phyloP scores from a whole-genome alignment of 2,113 vertebrate genomes.

The Nannobrachium achirus region DNA sequence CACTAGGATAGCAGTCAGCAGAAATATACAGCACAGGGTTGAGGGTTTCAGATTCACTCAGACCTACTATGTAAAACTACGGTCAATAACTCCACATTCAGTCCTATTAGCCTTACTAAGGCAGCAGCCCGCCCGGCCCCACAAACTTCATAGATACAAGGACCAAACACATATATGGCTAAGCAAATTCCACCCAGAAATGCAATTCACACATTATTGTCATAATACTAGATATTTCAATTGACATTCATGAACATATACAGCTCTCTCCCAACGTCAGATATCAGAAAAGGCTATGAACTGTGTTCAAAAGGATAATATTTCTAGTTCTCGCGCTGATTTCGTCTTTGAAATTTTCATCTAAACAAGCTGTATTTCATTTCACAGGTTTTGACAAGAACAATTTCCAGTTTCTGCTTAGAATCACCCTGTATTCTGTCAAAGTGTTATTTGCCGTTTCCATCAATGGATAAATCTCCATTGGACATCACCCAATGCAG shows the following conservation, averaged over 20 bases:
- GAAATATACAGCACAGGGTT: conserved; percentile 67
- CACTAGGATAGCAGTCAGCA: conserved; percentile 58
- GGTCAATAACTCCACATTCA: neutral
- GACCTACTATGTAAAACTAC: neutral
- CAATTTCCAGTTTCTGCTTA: neutral
- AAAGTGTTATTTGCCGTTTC: neutral
- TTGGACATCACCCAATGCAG: too few species aligned
- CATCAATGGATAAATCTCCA: too few species aligned
- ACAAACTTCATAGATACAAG: neutral
- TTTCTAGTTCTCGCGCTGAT: neutral
- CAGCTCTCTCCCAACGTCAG: neutral
- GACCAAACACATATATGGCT: conserved; percentile 5
- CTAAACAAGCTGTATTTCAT: neutral
- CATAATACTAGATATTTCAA: neutral
- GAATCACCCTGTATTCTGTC: conserved; percentile 31
- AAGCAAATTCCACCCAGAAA: conserved; percentile 21
- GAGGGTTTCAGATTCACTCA: conserved; percentile 27
- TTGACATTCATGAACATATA: neutral
- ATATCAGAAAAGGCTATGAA: neutral
- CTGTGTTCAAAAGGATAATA: neutral
- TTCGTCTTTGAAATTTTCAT: neutral
- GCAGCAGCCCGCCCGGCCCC: neutral
- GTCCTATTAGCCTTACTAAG: neutral
- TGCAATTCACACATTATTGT: neutral
- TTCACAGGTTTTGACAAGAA: neutral